Evolutionary conservation across 2,888 invertebrate species (phyloP), one percentile per base, ranked within the genome.

Genomic region (Amiota mariae): DNA sequence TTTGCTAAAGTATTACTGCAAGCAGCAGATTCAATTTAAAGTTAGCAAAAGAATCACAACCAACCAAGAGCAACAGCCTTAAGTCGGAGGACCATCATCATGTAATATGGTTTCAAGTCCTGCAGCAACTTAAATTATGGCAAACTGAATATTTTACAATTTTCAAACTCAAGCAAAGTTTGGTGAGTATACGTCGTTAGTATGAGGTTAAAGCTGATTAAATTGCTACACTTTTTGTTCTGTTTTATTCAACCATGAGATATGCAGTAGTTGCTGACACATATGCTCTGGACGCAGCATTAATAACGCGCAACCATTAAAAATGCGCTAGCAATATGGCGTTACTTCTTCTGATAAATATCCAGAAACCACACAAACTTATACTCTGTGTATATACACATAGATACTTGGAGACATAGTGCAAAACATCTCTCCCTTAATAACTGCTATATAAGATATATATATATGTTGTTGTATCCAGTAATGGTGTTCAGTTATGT

Each of bases 231-330:
- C 11, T 11, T 67, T 72, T 73, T 66, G 70, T 64, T 72, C 47
- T 57, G 49, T 66, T 36, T 2, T 6, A 36, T 36, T 15, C n/a
- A 15, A 20, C 59, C 3, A 59, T 57, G 15, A 57, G 57, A 15
- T 75, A 67, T 47, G 72, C 56, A 64, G 73, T 70, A 59, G 24
- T 24, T 24, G 24, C 24, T 76, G 72, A 71, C 73, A 74, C 76
- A 78, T 73, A 74, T 74, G 78, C 71, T 36, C 68, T 56, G 64
- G 49, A 56, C 63, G 61, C 63, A 66, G 76, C 81, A 85, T 83
- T 83, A 82, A 80, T 83, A 83, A 80, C 76, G 77, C 72, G 49
- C 67, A 54, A 36, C 67, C 67, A 68, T 68, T 68, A 68, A 68
- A 68, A 68, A 51, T 49, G 54, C 54, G 51, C 20, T 24, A 24